A percentile compares a stretch with the other conserved stretches of the same genome.
Conservation (phyloP, 2,888 invertebrate species). For the Allygus modestus region DNA sequence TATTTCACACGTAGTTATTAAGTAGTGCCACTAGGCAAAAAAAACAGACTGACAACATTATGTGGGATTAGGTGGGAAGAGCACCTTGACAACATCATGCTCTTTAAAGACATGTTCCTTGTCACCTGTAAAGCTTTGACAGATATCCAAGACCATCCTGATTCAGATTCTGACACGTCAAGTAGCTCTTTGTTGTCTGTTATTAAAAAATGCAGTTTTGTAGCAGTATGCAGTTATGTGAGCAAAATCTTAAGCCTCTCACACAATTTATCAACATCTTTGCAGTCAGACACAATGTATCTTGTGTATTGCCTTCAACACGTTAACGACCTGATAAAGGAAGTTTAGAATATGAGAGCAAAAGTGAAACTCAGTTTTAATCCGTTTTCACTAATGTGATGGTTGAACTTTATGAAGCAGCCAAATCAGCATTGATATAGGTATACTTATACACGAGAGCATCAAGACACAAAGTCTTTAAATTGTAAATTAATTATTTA, state of each 20-base stretch:
- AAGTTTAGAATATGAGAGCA: conserved; percentile 28
- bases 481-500: too few species aligned
- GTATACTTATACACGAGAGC: too few species aligned
- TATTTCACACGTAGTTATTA: conserved; percentile 49
- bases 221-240: conserved; percentile 4
- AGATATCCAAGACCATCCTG: conserved; percentile 44
- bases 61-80: conserved; percentile 50
- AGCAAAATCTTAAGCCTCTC: conserved; percentile 31
- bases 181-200: conserved; percentile 13
- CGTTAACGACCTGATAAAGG: conserved; percentile 13
- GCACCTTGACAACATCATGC: conserved; percentile 19
- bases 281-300: conserved; percentile 32
- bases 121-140: conserved; percentile 19
- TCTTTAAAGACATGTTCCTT: conserved; percentile 19
- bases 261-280: conserved; percentile 17
- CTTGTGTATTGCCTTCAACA: conserved; percentile 12
- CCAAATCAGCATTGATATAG: too few species aligned
- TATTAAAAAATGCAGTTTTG: conserved; percentile 43
- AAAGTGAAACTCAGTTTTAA: conserved; percentile 18
- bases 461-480: too few species aligned
- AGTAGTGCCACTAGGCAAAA: conserved; percentile 20
- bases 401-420: too few species aligned
- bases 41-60: conserved; percentile 34
- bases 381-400: background rate
- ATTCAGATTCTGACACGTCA: conserved; percentile 22